phyloP scores from a whole-genome alignment of 2,888 invertebrate species.

The Thecophora atra region DNA sequence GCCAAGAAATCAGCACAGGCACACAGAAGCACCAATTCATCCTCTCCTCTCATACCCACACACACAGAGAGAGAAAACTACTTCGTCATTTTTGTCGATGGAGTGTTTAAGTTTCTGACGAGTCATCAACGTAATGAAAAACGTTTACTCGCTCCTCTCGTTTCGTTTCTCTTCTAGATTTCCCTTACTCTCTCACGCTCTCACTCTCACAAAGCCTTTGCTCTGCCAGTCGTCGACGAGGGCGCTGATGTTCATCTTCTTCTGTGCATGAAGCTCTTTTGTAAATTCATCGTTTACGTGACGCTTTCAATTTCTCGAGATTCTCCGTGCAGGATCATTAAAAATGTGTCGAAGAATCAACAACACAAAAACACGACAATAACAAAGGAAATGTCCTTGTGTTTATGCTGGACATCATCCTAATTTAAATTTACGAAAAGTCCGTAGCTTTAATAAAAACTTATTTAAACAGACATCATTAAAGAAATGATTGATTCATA shows the following conservation, averaged over 20 bases:
- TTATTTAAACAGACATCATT: not conserved
- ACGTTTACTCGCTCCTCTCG: conserved; percentile 25
- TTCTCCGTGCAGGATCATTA: conserved; percentile 18
- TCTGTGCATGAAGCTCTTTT: conserved; percentile 15
- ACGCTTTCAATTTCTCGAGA: conserved; percentile 24
- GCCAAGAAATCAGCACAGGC: conserved; percentile 18
- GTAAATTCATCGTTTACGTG: conserved; percentile 35
- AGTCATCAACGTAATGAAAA: conserved; percentile 39
- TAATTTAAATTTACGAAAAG: not conserved
- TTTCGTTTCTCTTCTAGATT: not conserved
- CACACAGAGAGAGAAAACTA: conserved; percentile 1
- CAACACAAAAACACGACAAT: conserved; percentile 19
- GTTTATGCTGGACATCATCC: not conserved
- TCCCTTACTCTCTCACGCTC: not conserved
- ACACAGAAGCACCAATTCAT: conserved; percentile 4
- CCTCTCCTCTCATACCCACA: not conserved
- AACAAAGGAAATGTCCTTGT: conserved; percentile 19
- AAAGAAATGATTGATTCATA: not conserved
- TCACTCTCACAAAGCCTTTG: not conserved
- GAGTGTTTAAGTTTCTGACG: conserved; percentile 40
- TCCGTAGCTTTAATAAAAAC: not conserved
- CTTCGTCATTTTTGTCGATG: conserved; percentile 39
- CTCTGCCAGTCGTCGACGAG: not conserved
- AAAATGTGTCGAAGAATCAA: conserved; percentile 30
- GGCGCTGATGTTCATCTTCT: not conserved